Evolutionary conservation across 2,888 invertebrate species (phyloP).

Genomic region (Amphipyra berbera): DNA sequence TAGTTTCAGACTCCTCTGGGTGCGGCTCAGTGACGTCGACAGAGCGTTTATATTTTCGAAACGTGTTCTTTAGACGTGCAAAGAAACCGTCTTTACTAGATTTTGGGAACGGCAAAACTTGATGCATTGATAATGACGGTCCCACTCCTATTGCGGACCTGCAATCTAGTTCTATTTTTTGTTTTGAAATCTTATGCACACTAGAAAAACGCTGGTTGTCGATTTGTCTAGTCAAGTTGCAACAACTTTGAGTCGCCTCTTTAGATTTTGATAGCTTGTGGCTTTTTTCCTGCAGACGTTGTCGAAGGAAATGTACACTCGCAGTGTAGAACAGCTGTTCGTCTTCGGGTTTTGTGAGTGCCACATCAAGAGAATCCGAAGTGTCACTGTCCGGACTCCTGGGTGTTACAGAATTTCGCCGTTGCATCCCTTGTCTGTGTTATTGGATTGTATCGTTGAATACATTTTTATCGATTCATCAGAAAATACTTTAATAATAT

Average conservation of each 20-base stretch:
- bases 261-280: constrained; percentile 39
- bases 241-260: constrained; percentile 72
- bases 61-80: constrained; percentile 70
- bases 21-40: constrained; percentile 55
- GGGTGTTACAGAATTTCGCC: constrained; percentile 51
- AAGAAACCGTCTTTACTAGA: constrained; percentile 73
- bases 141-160: constrained; percentile 25
- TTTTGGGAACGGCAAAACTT: constrained; percentile 83
- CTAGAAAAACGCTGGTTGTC: constrained; percentile 11
- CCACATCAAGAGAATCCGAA: constrained; percentile 54
- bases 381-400: constrained; percentile 52
- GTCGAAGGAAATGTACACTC: constrained; percentile 81
- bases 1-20: constrained; percentile 62
- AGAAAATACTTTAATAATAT: constrained; percentile 35
- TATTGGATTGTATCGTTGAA: constrained; percentile 51
- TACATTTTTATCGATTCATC: constrained; percentile 66
- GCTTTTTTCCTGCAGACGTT: constrained; percentile 76
- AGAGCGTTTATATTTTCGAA: constrained; percentile 68
- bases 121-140: constrained; percentile 75
- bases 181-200: constrained; percentile 33
- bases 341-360: constrained; percentile 67
- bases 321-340: constrained; percentile 79
- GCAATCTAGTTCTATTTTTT: constrained; percentile 23
- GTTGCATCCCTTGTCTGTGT: constrained; percentile 72
- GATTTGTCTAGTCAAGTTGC: constrained; percentile 59